phyloP scores from a whole-genome alignment of 2,113 vertebrate genomes.

The Hypomesus transpacificus region DNA sequence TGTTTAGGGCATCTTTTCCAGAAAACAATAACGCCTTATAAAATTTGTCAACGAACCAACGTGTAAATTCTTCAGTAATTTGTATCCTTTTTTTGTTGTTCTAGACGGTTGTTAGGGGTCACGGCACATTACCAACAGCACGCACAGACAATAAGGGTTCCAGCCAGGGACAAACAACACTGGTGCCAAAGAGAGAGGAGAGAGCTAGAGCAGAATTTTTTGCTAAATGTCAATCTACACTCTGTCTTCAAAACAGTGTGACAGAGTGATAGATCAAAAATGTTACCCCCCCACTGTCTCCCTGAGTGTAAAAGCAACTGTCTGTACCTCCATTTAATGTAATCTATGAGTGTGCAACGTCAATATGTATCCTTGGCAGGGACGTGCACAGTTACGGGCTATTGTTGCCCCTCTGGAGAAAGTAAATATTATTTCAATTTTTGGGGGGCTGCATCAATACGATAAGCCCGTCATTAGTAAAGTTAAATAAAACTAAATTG shows the following conservation, averaged over 20 bases:
- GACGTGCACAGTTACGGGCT: too few relatives aligned
- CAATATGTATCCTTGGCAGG: too few relatives aligned
- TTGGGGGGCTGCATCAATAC: too few relatives aligned
- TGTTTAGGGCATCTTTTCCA: conserved; percentile 38
- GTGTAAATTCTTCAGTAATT: conserved; percentile 41
- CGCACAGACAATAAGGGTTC: conserved; percentile 67
- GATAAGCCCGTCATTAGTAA: too few relatives aligned
- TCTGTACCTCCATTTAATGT: too few relatives aligned
- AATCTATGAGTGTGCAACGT: too few relatives aligned
- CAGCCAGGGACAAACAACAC: conserved; percentile 68
- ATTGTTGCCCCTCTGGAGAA: too few relatives aligned
- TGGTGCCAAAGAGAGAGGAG: conserved; percentile 49
- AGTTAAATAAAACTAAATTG: too few relatives aligned
- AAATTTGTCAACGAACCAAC: conserved; percentile 37
- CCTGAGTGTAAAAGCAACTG: too few relatives aligned
- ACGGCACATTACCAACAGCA: conserved; percentile 75
- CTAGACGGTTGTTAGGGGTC: conserved; percentile 57
- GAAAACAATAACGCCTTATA: conserved; percentile 23
- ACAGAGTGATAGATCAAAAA: conserved; percentile 22
- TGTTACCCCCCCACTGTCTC: not conserved
- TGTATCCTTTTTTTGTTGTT: conserved; percentile 29
- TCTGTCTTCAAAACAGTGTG: too few relatives aligned
- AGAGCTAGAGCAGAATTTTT: not conserved
- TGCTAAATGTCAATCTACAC: too few relatives aligned
- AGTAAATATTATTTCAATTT: too few relatives aligned